A percentile compares a stretch with the other conserved stretches of the same genome.
Evolutionary conservation across 2,113 vertebrate genomes (phyloP).

Genomic region (Dicentrarchus labrax): DNA sequence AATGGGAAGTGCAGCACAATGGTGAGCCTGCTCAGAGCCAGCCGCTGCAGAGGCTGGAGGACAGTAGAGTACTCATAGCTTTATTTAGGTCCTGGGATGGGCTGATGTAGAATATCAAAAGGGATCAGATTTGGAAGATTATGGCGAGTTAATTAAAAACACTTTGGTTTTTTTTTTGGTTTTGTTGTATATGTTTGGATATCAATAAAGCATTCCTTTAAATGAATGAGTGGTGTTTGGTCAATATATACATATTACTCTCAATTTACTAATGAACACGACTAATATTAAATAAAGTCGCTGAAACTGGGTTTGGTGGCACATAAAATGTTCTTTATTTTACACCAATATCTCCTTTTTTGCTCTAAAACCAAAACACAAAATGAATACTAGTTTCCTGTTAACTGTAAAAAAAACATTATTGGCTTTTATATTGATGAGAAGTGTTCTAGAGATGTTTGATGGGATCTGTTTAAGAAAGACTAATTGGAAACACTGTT

Average conservation of each 20-base stretch:
- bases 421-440: no score
- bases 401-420: no score
- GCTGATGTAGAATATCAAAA: constrained; percentile 62
- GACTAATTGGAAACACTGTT: no score
- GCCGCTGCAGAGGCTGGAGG: constrained; percentile 33
- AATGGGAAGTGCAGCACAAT: constrained; percentile 44
- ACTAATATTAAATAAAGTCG: neutral
- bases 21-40: constrained; percentile 21
- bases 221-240: constrained; percentile 52
- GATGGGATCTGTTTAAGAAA: no score
- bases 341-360: neutral
- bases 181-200: constrained; percentile 81
- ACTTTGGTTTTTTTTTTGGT: constrained; percentile 54
- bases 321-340: neutral
- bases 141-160: constrained; percentile 51
- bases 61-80: constrained; percentile 34
- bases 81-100: constrained; percentile 59
- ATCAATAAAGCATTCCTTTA: constrained; percentile 89
- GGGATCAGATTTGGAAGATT: constrained; percentile 68
- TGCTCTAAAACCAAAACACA: neutral
- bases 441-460: no score
- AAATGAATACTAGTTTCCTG: neutral
- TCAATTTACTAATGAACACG: no score
- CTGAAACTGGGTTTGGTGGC: neutral
- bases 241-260: neutral